Evolutionary conservation across 2,113 vertebrate genomes (phyloP).

Genomic region (Salvator merianae): DNA sequence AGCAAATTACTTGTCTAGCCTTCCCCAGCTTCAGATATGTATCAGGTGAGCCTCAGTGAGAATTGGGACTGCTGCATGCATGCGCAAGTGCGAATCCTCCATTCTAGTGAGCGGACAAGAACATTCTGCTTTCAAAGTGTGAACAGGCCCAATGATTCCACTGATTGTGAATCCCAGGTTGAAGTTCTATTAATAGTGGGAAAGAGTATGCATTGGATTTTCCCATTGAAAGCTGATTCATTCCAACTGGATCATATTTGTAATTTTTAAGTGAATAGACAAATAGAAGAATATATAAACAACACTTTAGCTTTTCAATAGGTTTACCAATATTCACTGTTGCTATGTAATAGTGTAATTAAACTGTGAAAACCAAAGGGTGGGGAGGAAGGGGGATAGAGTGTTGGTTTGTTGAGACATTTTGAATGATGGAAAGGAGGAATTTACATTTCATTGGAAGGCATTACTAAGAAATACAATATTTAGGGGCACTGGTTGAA

Average conservation of each 20-base stretch:
- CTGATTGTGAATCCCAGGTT: background rate
- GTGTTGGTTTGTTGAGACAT: background rate
- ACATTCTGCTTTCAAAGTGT: no score
- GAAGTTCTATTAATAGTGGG: background rate
- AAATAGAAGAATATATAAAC: background rate
- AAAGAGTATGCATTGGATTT: background rate
- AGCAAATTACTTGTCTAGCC: no score
- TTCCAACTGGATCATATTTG: background rate
- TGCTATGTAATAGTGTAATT: constrained; percentile 15
- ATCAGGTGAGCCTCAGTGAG: no score
- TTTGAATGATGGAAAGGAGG: background rate
- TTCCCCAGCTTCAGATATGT: no score
- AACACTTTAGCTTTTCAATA: background rate
- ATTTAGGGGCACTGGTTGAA: background rate
- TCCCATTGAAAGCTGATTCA: background rate
- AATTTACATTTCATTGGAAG: constrained; percentile 1
- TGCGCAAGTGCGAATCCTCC: no score
- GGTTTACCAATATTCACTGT: background rate
- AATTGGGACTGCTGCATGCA: no score
- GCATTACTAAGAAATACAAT: background rate
- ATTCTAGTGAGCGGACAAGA: no score
- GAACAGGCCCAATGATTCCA: background rate
- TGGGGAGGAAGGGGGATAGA: background rate
- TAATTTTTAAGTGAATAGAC: constrained; percentile 5
- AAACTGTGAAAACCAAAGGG: background rate